Evolutionary conservation across 2,113 vertebrate genomes (phyloP), one percentile per base, ranked within the genome.

Genomic region (Leptobrachium leishanense): DNA sequence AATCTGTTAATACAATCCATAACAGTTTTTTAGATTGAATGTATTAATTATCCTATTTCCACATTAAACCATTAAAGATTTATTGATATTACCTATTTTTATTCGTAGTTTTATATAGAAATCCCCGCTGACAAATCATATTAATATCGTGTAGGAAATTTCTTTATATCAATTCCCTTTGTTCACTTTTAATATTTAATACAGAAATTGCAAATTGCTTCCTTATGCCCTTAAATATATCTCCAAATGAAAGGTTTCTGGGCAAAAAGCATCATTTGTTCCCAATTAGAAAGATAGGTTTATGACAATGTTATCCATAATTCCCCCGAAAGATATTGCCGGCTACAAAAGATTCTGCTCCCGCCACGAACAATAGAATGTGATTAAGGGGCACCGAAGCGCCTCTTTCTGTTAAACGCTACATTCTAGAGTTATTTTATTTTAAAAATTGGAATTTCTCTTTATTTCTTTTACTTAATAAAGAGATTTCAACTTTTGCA

Each of bases 371-470:
- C 77, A 79, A 79, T 73, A 55, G 70, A 65, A 53, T 3, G 42
- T 79, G 77, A 79, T 79, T 79, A 79, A 79, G 74, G 72, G 13
- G 77, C 77, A 79, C 55, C 74, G 62, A 73, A 79, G 77, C 77
- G 74, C 69, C 63, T 79, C 70, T 73, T 67, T 54, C 62, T 55
- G 70, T 63, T 43, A 73, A 72, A 67, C 70, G 20, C 57, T 57
- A 73, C 70, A 68, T 72, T 55, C 42, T 79, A 41, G 13, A 59
- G 13, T 59, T 13, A 31, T 31, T 31, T 31, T 31, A 31, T 31
- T 31, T 31, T 1, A 59, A 39, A 73, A 62, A 57, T n/a, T 70
- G 67, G 43, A 5, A 59, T 73, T 66, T 77, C 15, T 69, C 57
- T 68, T 54, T 57, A 55, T 13, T 43, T 12, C 39, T 67, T 50